These are phyloP conservation scores for Patella ulyssiponensis DNA, from an alignment of 2,888 invertebrate species.

Conservation along the genomic window DNA sequence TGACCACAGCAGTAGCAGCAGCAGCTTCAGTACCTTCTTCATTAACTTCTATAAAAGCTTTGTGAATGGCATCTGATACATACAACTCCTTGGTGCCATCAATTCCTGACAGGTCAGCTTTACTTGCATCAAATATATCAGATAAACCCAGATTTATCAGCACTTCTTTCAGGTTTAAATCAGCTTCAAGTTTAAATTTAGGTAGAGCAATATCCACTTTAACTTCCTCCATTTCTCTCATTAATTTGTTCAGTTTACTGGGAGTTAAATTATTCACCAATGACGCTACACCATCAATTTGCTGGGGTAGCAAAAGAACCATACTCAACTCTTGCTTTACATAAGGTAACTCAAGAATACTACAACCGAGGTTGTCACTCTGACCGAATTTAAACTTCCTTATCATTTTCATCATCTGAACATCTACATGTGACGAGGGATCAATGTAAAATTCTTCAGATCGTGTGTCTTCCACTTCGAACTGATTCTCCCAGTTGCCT, in stretches of 20 bases:
- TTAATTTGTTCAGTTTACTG: slow-evolving; percentile 9
- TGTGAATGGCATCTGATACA: slow-evolving; percentile 64
- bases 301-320: slow-evolving; percentile 63
- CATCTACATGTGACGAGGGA: slow-evolving; percentile 37
- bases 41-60: slow-evolving; percentile 69
- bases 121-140: slow-evolving; percentile 50
- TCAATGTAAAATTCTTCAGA: slow-evolving; percentile 12
- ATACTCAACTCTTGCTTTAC: slow-evolving; percentile 57
- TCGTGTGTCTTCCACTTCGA: slow-evolving; percentile 65
- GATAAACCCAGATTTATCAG: slow-evolving; percentile 57
- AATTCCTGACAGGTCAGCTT: slow-evolving; percentile 65
- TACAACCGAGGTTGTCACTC: slow-evolving; percentile 79
- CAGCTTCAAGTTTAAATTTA: slow-evolving; percentile 56
- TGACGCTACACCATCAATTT: slow-evolving; percentile 47
- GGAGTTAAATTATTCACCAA: slow-evolving; percentile 44
- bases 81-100: slow-evolving; percentile 47
- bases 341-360: slow-evolving; percentile 84
- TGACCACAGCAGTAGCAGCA: slow-evolving; percentile 59
- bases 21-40: slow-evolving; percentile 70
- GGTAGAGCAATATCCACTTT: slow-evolving; percentile 42
- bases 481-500: slow-evolving; percentile 74
- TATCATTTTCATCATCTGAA: slow-evolving; percentile 81
- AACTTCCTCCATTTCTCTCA: not conserved
- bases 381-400: slow-evolving; percentile 77
- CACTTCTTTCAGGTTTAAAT: slow-evolving; percentile 43